These are phyloP conservation scores for Epinephelus awoara DNA, from an alignment of 2,797 vertebrate genomes.

Conservation along the genomic window DNA sequence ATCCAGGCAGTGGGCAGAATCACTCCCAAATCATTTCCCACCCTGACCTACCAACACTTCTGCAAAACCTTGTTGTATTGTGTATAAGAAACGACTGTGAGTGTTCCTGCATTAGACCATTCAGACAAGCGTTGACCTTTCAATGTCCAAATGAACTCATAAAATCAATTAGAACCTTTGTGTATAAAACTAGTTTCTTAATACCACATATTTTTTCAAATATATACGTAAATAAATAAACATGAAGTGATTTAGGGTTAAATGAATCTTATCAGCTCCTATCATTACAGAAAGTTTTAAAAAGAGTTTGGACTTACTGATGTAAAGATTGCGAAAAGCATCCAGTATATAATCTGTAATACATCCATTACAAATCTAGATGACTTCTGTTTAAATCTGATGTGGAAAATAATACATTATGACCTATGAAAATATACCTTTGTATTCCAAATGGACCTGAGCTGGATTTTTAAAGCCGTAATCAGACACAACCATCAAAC, in stretches of 20 bases:
- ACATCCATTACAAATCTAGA: constrained; percentile 73
- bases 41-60: constrained; percentile 9
- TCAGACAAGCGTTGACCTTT: constrained; percentile 51
- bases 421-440: constrained; percentile 81
- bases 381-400: constrained; percentile 55
- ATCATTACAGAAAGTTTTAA: constrained; percentile 32
- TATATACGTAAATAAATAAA: constrained; percentile 62
- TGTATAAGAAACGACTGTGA: constrained; percentile 15
- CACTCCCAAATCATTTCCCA: not conserved
- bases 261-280: constrained; percentile 36
- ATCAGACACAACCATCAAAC: constrained; percentile 76
- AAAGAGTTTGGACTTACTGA: constrained; percentile 35
- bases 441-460: constrained; percentile 80
- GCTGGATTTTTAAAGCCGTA: constrained; percentile 84
- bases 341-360: constrained; percentile 54
- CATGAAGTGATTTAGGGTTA: constrained; percentile 48
- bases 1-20: not conserved
- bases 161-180: constrained; percentile 38
- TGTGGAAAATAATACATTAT: constrained; percentile 69
- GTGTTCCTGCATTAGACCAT: constrained; percentile 2
- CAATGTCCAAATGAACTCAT: constrained; percentile 49
- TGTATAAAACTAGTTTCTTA: constrained; percentile 46
- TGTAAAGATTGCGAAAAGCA: constrained; percentile 61
- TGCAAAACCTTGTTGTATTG: constrained; percentile 22
- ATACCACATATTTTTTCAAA: constrained; percentile 35